Evolutionary conservation across 2,888 invertebrate genomes (phyloP), one percentile per base, ranked within the genome.

Genomic region (Calameuta idolon): DNA sequence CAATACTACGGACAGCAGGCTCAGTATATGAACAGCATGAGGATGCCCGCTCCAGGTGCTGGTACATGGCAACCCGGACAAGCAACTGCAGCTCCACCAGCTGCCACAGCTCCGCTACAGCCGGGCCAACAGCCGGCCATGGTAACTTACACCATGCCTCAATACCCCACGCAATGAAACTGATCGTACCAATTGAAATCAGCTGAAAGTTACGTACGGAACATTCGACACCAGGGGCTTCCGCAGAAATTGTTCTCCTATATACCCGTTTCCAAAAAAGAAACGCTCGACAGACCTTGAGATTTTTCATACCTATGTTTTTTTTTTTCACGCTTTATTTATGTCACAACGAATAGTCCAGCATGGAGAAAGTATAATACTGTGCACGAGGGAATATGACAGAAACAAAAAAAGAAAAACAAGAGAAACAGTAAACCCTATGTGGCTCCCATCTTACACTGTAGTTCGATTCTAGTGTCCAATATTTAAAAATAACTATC

Each of bases 91-190:
- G 89, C 90, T 77, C 92, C 90, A 68, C 90, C 89, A 40, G 86
- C 91, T 71, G 89, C 91, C 33, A 86, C 91, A 75, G 90, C 91
- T 73, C 90, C 90, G 9, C 84, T 91, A 77, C 91, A 90, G 76
- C 91, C 91, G 9, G 91, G 91, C 69, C 91, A 91, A 77, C 91
- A 91, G 80, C 91, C 90, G 34, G 84, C 90, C 77, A 92, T 92
- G 92, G 91, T 92, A 88, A 88, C 92, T 83, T 92, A 92, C 90
- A 94, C 95, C 91, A 95, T 96, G 94, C 96, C 95, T 90, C 96
- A 97, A 93, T 97, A 96, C 93, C 96, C 96, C 90, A 95, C 96
- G 92, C 97, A 97, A 95, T 97, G 96, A 95, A 92, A 90, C 84
- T 83, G 85, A 89, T 87, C 76, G 80, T 83, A 79, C 80, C 75